phyloP scores from a whole-genome alignment of 30 jellyfish, hydroid and myxozoan species.

The Catostylus mosaicus region DNA sequence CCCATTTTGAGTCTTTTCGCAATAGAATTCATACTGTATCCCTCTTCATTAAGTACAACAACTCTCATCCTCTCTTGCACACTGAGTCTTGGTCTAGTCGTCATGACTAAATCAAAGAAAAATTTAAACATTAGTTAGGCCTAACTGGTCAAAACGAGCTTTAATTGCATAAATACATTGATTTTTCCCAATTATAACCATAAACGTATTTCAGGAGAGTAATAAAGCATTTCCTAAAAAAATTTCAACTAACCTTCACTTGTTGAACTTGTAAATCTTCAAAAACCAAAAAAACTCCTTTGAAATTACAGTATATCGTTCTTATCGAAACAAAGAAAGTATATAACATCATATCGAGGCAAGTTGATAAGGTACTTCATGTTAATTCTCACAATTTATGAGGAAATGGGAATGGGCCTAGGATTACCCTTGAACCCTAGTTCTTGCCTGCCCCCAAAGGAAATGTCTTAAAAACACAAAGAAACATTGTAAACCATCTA shows the following conservation, averaged over 20 bases:
- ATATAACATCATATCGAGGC: not conserved
- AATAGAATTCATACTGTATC: not conserved
- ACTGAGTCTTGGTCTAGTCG: not conserved
- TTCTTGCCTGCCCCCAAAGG: not conserved
- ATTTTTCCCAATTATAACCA: not conserved
- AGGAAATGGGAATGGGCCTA: not conserved
- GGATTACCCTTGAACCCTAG: not conserved
- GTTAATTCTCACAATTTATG: not conserved
- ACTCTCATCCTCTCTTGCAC: not conserved
- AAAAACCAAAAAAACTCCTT: not conserved
- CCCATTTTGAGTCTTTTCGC: not conserved
- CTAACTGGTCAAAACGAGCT: not conserved
- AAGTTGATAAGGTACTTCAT: not conserved
- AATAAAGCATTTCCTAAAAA: not conserved
- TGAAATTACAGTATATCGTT: not conserved
- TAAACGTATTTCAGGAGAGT: not conserved
- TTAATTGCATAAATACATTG: not conserved
- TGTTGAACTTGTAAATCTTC: not conserved
- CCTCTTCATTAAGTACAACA: conserved; percentile 7
- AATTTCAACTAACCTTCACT: not conserved
- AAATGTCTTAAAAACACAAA: not conserved
- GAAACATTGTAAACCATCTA: not conserved
- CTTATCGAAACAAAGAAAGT: not conserved
- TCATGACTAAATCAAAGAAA: conserved; percentile 1
- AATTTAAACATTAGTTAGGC: not conserved